Evolutionary conservation across 2,797 vertebrate genomes (phyloP).

Genomic region (Echiichthys vipera): DNA sequence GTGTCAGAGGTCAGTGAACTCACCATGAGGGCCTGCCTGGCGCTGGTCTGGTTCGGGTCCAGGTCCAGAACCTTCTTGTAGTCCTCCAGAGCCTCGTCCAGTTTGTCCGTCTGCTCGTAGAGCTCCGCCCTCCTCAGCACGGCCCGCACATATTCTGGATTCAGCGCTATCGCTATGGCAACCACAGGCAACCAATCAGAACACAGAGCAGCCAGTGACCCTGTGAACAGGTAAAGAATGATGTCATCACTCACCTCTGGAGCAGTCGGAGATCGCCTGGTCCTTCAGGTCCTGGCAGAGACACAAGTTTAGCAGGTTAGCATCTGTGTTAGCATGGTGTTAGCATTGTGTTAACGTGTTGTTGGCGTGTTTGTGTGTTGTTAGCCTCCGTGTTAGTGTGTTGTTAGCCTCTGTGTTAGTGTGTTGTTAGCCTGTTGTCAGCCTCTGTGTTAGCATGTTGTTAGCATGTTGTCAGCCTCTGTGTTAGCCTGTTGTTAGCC

Average conservation of each 20-base stretch:
- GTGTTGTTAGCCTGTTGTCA: neutral
- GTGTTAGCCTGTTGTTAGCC: neutral
- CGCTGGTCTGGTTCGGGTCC: conserved; percentile 84
- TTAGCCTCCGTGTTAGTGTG: neutral
- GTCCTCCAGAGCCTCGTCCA: conserved; percentile 96
- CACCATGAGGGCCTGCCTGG: conserved; percentile 94
- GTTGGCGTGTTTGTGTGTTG: neutral
- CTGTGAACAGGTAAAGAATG: neutral
- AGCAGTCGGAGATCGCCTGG: conserved; percentile 91
- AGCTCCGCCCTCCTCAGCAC: conserved; percentile 93
- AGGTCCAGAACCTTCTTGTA: conserved; percentile 90
- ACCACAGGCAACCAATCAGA: neutral
- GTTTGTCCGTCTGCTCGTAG: conserved; percentile 94
- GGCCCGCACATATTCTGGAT: conserved; percentile 91
- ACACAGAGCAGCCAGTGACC: too few species aligned
- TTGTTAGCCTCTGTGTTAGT: neutral
- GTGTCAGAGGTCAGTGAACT: conserved; percentile 38
- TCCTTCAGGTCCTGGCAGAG: conserved; percentile 89
- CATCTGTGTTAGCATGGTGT: neutral
- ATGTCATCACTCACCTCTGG: conserved; percentile 86
- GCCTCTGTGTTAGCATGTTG: neutral
- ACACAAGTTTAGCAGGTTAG: conserved; percentile 12
- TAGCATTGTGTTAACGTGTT: neutral
- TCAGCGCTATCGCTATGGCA: conserved; percentile 90
- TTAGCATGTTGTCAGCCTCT: neutral